Conservation (phyloP, 2,797 vertebrate genomes). For the Pangasius sanitwongsei region DNA sequence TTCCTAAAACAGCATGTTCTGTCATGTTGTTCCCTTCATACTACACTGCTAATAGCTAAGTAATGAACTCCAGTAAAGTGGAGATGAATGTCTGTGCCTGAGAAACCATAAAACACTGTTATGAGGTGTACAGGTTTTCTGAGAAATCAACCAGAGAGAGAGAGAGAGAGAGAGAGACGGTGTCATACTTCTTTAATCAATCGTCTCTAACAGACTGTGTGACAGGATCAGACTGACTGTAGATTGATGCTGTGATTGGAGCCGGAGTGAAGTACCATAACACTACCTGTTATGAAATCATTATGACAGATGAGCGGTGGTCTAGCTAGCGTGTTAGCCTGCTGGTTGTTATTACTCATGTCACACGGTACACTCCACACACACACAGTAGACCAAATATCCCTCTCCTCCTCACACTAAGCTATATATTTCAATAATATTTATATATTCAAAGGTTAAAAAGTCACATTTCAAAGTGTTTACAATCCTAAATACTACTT, state of each 20-base stretch:
- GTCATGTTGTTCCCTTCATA: neutral
- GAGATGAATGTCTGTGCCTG: slow-evolving; percentile 3
- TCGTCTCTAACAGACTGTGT: slow-evolving; percentile 62
- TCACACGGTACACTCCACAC: neutral
- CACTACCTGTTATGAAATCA: slow-evolving; percentile 23
- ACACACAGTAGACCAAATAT: neutral
- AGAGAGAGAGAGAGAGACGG: slow-evolving; percentile 8
- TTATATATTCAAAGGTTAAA: neutral
- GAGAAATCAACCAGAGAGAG: slow-evolving; percentile 10
- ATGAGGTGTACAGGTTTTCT: neutral
- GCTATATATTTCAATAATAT: neutral
- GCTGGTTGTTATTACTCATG: slow-evolving; percentile 15
- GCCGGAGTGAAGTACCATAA: slow-evolving; percentile 56
- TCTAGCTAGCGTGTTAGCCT: slow-evolving; percentile 4
- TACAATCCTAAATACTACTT: neutral
- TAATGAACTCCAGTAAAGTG: neutral
- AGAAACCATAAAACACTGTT: neutral
- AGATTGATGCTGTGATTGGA: slow-evolving; percentile 71
- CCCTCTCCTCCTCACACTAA: neutral
- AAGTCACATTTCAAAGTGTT: neutral
- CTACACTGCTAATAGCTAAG: neutral
- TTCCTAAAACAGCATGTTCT: neutral
- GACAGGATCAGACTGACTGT: slow-evolving; percentile 72
- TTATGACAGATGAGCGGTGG: slow-evolving; percentile 19
- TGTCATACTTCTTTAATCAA: slow-evolving; percentile 67